phyloP scores from a whole-genome alignment of 2,113 vertebrate species.

The Cephalopholis sonnerati region DNA sequence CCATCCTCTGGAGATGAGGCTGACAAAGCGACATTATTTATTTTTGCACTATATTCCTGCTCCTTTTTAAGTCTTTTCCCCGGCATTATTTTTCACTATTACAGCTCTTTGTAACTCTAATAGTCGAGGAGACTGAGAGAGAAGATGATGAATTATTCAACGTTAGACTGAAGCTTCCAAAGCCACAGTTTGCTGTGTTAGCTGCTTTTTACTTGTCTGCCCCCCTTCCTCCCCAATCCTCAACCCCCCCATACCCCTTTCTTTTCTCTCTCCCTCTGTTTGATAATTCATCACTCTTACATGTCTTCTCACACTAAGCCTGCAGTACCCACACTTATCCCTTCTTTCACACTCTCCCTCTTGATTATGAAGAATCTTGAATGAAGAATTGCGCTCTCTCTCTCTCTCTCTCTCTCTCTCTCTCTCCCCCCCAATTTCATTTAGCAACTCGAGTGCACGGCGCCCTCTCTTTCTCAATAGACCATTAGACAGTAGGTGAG shows the following conservation, averaged over 20 bases:
- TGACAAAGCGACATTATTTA: slow-evolving; percentile 35
- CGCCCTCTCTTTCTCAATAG: not conserved
- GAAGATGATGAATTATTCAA: slow-evolving; percentile 77
- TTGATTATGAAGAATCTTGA: slow-evolving; percentile 23
- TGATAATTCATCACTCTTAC: slow-evolving; percentile 17
- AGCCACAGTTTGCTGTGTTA: slow-evolving; percentile 71
- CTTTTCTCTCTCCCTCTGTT: slow-evolving; percentile 17
- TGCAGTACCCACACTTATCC: not conserved
- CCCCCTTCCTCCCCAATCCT: not conserved
- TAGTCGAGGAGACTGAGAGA: slow-evolving; percentile 51
- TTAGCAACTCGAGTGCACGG: not conserved
- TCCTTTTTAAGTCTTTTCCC: slow-evolving; percentile 21
- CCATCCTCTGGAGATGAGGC: slow-evolving; percentile 27
- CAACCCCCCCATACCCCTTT: slow-evolving; percentile 9
- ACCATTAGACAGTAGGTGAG: not conserved
- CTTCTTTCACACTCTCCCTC: not conserved
- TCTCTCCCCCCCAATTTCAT: not conserved
- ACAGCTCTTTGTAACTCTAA: slow-evolving; percentile 63
- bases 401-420: not conserved
- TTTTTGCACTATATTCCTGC: slow-evolving; percentile 14
- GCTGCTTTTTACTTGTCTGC: slow-evolving; percentile 62
- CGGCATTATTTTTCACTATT: slow-evolving; percentile 59
- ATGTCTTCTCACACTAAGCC: slow-evolving; percentile 16
- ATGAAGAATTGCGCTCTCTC: not conserved
- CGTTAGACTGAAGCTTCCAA: slow-evolving; percentile 51